A percentile compares a stretch with the other conserved stretches of the same genome.
Conservation (phyloP, 2,888 invertebrate species). For the Drosophila villosipedis region DNA sequence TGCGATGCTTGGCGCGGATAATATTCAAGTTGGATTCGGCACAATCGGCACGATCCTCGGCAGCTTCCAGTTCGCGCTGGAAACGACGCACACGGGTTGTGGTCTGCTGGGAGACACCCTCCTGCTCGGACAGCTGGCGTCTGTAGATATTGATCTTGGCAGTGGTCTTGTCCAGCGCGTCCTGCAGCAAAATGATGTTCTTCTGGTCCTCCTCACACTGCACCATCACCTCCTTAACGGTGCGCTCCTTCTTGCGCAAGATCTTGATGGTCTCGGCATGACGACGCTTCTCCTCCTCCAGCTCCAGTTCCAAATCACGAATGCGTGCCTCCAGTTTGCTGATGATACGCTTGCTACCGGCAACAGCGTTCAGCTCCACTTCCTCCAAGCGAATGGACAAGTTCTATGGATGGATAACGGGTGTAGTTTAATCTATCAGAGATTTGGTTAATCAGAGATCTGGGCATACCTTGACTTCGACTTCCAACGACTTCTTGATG, state of each 20-base stretch:
- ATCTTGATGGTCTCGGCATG: constrained; percentile 99
- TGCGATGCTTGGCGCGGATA: constrained; percentile 99
- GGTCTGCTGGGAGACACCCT: constrained; percentile 96
- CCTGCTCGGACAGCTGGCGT: constrained; percentile 97
- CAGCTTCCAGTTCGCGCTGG: constrained; percentile 99
- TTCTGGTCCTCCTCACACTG: constrained; percentile 99
- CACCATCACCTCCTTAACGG: constrained; percentile 97
- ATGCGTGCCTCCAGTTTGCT: constrained; percentile 98
- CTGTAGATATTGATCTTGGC: constrained; percentile 97
- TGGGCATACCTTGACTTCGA: constrained; percentile 93
- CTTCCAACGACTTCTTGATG: constrained; percentile 98
- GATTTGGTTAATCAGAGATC: background rate
- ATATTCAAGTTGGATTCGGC: constrained; percentile 97
- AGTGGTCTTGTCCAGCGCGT: constrained; percentile 93
- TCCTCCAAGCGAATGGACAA: constrained; percentile 96
- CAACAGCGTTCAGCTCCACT: constrained; percentile 98
- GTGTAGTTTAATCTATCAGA: background rate
- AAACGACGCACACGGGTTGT: constrained; percentile 98
- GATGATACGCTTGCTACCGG: constrained; percentile 98
- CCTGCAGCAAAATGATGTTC: constrained; percentile 96
- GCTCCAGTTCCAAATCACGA: constrained; percentile 96
- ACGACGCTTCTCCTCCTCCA: constrained; percentile 98
- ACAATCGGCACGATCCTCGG: constrained; percentile 97
- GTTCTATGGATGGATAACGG: constrained; percentile 86
- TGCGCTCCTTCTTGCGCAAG: constrained; percentile 98